Percentiles rank a stretch among this genome's conserved stretches.
These are phyloP conservation scores for Cliona cf. orientalis DNA, from an alignment of 37 sponge, comb jelly and placozoan genomes.

Conservation along the genomic window DNA sequence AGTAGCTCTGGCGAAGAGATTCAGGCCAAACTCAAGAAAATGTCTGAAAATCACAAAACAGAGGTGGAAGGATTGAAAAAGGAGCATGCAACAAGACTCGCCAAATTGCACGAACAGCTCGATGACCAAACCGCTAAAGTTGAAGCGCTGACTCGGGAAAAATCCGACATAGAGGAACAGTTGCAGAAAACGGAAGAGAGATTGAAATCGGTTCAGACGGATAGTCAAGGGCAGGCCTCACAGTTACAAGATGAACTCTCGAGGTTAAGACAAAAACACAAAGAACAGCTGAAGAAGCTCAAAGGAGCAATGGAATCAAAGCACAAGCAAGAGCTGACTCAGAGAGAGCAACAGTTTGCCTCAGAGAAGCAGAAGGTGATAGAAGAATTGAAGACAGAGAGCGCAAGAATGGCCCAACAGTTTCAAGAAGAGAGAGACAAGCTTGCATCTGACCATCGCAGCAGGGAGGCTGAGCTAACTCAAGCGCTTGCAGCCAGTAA, in stretches of 20 bases:
- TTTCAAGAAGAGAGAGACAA: neutral
- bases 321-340: constrained; percentile 7
- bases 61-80: neutral
- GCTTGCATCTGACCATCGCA: neutral
- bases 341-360: neutral
- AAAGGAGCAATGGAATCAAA: neutral
- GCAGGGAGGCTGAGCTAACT: neutral
- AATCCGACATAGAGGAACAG: neutral
- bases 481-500: neutral
- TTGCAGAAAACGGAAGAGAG: constrained; percentile 1
- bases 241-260: no score
- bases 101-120: no score
- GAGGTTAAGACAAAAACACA: no score
- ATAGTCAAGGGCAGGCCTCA: no score
- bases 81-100: neutral
- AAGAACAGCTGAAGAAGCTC: neutral
- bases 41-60: neutral
- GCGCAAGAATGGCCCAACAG: neutral
- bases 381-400: constrained; percentile 7
- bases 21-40: neutral
- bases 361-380: constrained; percentile 2
- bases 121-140: neutral
- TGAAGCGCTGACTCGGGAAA: neutral
- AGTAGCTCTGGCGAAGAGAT: neutral
- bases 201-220: neutral